Conservation (phyloP, 2,797 vertebrate species). For the Miichthys miiuy region DNA sequence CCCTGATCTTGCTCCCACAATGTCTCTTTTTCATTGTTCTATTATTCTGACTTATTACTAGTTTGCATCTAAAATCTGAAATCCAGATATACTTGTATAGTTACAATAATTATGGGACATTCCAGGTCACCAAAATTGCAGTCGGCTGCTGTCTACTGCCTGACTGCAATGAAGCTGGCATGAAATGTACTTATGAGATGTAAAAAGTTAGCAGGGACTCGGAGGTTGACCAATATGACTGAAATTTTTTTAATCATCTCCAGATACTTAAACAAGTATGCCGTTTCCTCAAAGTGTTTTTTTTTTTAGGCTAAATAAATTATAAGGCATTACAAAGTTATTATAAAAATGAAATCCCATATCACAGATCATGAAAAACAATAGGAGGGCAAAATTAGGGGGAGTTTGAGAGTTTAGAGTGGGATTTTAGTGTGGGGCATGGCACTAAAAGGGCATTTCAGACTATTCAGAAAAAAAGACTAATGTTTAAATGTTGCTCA, state of each 20-base stretch:
- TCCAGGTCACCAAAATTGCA: conserved; percentile 73
- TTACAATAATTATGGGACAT: conserved; percentile 69
- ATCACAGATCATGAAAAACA: conserved; percentile 50
- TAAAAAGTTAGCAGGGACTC: conserved; percentile 56
- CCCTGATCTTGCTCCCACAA: conserved; percentile 71
- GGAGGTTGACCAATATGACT: conserved; percentile 60
- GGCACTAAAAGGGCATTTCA: conserved; percentile 75
- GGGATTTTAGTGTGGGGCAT: conserved; percentile 67
- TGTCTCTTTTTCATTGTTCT: conserved; percentile 74
- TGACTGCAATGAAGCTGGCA: conserved; percentile 53
- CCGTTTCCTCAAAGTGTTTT: conserved; percentile 42
- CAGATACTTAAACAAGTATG: conserved; percentile 61
- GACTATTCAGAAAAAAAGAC: conserved; percentile 46
- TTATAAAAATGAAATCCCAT: conserved; percentile 50
- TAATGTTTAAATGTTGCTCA: conserved; percentile 83
- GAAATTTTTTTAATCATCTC: conserved; percentile 55
- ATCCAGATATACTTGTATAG: conserved; percentile 71
- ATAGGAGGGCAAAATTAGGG: conserved; percentile 50
- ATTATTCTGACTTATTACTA: conserved; percentile 78
- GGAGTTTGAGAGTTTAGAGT: conserved; percentile 58
- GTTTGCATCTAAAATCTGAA: conserved; percentile 86
- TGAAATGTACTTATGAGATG: conserved; percentile 68
- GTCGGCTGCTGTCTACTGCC: conserved; percentile 45
- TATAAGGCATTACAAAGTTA: conserved; percentile 50
- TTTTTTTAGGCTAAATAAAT: conserved; percentile 50